These are phyloP conservation scores for Catharus ustulatus DNA, from an alignment of 2,797 vertebrate species.

Conservation along the genomic window DNA sequence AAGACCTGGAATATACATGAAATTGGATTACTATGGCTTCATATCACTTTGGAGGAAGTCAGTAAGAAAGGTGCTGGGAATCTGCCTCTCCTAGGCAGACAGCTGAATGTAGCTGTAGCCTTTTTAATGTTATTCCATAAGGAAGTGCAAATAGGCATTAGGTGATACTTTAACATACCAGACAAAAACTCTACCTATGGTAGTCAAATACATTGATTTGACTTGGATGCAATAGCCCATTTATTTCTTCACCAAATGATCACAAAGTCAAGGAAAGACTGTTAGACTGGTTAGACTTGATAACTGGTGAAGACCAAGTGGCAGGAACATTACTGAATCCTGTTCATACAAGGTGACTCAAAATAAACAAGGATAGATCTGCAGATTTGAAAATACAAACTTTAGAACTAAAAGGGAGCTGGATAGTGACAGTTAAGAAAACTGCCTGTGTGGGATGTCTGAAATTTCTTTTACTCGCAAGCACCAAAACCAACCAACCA, in stretches of 20 bases:
- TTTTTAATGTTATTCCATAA: background rate
- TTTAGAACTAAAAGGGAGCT: background rate
- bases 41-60: background rate
- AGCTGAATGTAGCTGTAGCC: background rate
- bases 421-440: background rate
- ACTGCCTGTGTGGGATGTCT: accelerated
- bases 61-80: background rate
- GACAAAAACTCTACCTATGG: background rate
- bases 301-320: background rate
- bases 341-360: background rate
- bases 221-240: background rate
- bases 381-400: background rate
- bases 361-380: background rate
- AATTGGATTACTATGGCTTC: background rate
- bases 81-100: background rate
- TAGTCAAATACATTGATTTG: background rate
- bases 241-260: background rate
- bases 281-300: background rate
- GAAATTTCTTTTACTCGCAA: background rate
- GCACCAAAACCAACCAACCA: background rate
- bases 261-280: background rate
- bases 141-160: background rate
- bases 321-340: background rate
- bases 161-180: background rate
- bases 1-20: background rate